These are phyloP conservation scores for Propithecus deckenii DNA, from an alignment of 2,797 vertebrate species.

Conservation along the genomic window DNA sequence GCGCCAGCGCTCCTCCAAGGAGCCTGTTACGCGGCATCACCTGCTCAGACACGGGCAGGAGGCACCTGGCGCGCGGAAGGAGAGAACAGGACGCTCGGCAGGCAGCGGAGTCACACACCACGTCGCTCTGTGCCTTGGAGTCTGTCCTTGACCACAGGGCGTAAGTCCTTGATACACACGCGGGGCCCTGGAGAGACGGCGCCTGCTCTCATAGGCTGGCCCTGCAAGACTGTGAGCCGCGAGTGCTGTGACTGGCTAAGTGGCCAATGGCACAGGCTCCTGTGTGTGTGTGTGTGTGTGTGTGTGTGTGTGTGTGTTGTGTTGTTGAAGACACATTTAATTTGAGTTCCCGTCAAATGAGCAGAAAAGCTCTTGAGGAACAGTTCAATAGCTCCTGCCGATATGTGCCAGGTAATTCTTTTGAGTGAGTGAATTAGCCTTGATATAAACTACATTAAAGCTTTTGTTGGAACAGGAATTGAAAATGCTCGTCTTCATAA, in stretches of 20 bases:
- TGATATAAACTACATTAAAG: background rate
- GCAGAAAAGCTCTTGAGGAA: background rate
- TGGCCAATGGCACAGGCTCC: too few relatives aligned
- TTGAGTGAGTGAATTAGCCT: background rate
- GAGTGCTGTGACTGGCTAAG: background rate
- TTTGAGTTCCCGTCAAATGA: background rate
- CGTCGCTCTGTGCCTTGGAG: background rate
- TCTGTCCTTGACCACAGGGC: background rate
- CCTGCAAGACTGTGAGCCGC: background rate
- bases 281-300: too few relatives aligned
- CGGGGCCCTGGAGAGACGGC: background rate
- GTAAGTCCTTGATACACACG: background rate
- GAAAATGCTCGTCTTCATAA: background rate
- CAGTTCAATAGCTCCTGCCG: background rate
- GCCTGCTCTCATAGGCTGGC: background rate
- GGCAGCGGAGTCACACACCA: background rate
- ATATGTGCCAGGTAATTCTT: background rate
- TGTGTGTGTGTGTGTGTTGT: background rate
- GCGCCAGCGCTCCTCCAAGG: background rate
- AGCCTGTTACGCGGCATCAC: accelerated
- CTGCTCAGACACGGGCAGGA: accelerated
- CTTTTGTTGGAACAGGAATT: background rate
- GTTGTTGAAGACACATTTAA: background rate
- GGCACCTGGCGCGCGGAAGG: accelerated
- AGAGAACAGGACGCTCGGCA: accelerated